Base-by-base conservation (phyloP, 64 coral and sea anemone genomes). In the Pocillopora verrucosa region DNA sequence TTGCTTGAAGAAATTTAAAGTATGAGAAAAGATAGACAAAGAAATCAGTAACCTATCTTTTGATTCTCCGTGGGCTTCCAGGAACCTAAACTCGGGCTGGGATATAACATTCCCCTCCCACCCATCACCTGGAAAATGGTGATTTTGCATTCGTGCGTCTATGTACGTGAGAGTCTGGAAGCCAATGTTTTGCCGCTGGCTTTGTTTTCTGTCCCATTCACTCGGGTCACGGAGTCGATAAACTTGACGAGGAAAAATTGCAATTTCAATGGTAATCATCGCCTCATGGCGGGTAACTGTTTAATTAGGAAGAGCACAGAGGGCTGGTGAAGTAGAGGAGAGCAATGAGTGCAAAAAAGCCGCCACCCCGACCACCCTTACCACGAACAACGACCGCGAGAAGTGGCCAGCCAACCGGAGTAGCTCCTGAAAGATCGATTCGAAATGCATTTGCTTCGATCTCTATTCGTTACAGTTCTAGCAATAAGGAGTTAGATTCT, bases 391-490 rank as follows among this genome's bases (percentile, higher is more conserved):
- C 76, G 60, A 74, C 87, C 91, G 41, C 78, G 88, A 25, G 85
- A 88, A 34, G 76, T 76, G 36, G 88, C 45, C 56, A 87, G 79
- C 82, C 82, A 67, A 93, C 83, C 56, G 64, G 78, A 75, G 76
- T 80, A 30, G 75, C 86, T 59, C 59, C 78, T 74, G 91, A 92
- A n/a, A 82, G 78, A 89, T 73, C 87, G 14, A 38, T 93, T 38
- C 76, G 88, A 56, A 90, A 86, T 61, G 74, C 88, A 25, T 87
- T 94, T 69, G 73, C 95, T 56, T 81, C 91, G 0, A 93, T 97
- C 59, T 97, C 95, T 34, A 97, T 97, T 74, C 92, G 95, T 17
- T 97, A 93, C 82, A 93, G 86, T 20, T 84, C 75, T 65, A 93
- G 88, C 69, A 83, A 58, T 11, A 93, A 75, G 45, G 91, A 97